Percentiles rank a stretch among this genome's conserved stretches.
phyloP scores from a whole-genome alignment of 2,113 vertebrate genomes.

The Craseonycteris thonglongyai region DNA sequence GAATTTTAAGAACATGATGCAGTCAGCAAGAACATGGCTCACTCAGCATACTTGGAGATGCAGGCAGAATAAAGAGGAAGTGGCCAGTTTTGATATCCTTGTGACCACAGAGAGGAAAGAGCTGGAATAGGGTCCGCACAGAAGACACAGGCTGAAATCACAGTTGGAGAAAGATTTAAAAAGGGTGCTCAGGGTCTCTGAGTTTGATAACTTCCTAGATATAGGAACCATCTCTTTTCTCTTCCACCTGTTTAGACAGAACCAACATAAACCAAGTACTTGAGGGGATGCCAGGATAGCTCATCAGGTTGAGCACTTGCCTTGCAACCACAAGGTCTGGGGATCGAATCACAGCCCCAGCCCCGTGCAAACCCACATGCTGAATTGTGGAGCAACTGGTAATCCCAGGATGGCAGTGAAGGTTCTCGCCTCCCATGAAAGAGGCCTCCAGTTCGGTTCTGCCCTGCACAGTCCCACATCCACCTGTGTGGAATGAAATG shows the following conservation, averaged over 20 bases:
- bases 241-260: not conserved
- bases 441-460: no score
- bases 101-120: not conserved
- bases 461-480: no score
- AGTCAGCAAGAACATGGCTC: conserved; percentile 46
- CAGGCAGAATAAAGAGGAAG: conserved; percentile 26
- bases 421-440: no score
- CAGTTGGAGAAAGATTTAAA: not conserved
- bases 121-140: not conserved
- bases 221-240: not conserved
- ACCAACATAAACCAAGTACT: not conserved
- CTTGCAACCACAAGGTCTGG: no score
- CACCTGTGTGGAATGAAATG: no score
- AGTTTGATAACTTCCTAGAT: not conserved
- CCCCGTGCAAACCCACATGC: no score
- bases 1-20: conserved; percentile 5
- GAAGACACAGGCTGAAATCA: not conserved
- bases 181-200: not conserved
- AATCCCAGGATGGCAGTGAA: no score
- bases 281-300: no score
- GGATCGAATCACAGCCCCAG: no score
- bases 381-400: no score
- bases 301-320: no score
- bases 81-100: not conserved
- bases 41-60: conserved; percentile 20